Evolutionary conservation across 1,140 invertebrate genomes (phyloP).

Genomic region (Drosophila sechellia): DNA sequence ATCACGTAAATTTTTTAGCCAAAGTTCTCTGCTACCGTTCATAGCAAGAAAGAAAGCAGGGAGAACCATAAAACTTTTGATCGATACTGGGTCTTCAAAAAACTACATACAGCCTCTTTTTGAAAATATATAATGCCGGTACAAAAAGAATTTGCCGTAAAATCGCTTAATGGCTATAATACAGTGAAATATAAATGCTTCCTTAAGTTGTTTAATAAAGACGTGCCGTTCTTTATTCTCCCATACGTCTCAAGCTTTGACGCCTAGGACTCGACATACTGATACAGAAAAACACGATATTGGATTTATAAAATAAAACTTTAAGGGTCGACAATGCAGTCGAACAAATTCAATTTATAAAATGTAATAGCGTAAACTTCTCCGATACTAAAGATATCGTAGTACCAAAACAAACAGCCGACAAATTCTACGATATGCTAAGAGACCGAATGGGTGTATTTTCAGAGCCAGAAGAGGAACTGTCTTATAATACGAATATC

Average conservation of each 20-base stretch:
- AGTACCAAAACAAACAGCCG: neutral
- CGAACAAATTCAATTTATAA: neutral
- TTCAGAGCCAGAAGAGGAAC: neutral
- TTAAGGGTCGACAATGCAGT: too few relatives aligned
- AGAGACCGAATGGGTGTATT: neutral
- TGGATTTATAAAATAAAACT: neutral
- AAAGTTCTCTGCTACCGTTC: neutral
- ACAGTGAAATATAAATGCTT: too few relatives aligned
- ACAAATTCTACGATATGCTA: neutral
- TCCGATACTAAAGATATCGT: neutral
- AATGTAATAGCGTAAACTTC: neutral
- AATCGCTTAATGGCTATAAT: too few relatives aligned
- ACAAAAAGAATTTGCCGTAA: neutral
- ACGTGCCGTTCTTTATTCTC: neutral
- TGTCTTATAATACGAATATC: neutral
- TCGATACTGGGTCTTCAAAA: slow-evolving; percentile 4
- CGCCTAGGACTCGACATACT: neutral
- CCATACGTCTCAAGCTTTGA: too few relatives aligned
- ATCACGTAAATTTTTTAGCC: too few relatives aligned
- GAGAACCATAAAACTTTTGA: neutral
- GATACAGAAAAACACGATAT: neutral
- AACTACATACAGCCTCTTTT: slow-evolving; percentile 5
- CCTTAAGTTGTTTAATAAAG: too few relatives aligned
- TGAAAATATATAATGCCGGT: neutral
- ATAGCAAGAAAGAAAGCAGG: slow-evolving; percentile 1